phyloP scores from a whole-genome alignment of 2,888 invertebrate species.

The Incurvaria masculella region DNA sequence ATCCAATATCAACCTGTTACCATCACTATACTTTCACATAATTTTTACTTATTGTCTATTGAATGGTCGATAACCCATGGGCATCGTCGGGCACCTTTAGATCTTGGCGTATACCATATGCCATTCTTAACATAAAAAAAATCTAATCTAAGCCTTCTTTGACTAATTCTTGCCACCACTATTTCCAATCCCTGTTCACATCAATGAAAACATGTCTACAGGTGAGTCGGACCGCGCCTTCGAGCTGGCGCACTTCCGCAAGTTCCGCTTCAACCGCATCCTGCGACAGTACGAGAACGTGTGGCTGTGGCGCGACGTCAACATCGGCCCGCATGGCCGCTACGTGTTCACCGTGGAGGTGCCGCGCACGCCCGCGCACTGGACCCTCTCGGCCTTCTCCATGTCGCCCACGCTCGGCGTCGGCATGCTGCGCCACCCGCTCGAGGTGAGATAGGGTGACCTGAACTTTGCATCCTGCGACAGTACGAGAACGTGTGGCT shows the following conservation, averaged over 20 bases:
- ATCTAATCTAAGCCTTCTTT: too few species aligned
- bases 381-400: constrained; percentile 92
- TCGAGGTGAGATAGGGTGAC: constrained; percentile 60
- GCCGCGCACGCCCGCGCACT: constrained; percentile 81
- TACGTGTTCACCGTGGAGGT: constrained; percentile 83
- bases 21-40: too few species aligned
- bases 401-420: constrained; percentile 85
- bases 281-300: constrained; percentile 91
- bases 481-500: constrained; percentile 95
- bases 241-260: constrained; percentile 70
- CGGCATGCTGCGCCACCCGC: constrained; percentile 78
- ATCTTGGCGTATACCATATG: too few species aligned
- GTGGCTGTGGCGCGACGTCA: constrained; percentile 94
- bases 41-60: too few species aligned
- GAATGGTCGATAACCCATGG: too few species aligned
- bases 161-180: too few species aligned
- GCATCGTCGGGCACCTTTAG: too few species aligned
- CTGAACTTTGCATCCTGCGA: constrained; percentile 71
- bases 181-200: too few species aligned
- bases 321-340: constrained; percentile 88
- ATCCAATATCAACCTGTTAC: too few species aligned
- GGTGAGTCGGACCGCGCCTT: constrained; percentile 63
- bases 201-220: too few species aligned
- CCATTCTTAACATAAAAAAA: too few species aligned
- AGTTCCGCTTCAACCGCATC: constrained; percentile 82